Conservation (phyloP, 1,140 invertebrate genomes). For the Papilio polytes region DNA sequence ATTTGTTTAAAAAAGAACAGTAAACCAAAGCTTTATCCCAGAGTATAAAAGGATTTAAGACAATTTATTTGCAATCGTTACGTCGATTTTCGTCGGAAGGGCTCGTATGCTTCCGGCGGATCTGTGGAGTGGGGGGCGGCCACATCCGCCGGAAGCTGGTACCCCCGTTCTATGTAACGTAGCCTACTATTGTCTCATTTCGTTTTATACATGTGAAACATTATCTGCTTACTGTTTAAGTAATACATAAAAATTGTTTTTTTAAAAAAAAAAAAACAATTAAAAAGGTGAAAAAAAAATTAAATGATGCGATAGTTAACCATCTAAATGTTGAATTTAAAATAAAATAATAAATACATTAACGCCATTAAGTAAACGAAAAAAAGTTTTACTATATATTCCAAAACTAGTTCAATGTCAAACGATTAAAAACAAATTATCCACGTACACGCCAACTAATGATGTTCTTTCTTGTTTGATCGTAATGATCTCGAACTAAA, state of each 20-base stretch:
- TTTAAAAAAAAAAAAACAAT: not conserved
- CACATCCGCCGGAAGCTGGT: constrained; percentile 73
- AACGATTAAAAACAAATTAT: constrained; percentile 23
- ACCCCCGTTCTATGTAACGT: constrained; percentile 55
- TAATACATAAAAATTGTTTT: not conserved
- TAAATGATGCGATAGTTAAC: not conserved
- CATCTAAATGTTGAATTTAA: too few species aligned
- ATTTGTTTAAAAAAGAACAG: not conserved
- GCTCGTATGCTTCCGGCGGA: constrained; percentile 63
- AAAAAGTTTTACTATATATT: not conserved
- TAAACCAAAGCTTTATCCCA: not conserved
- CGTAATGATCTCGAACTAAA: not conserved
- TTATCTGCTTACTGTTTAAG: not conserved
- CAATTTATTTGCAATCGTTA: constrained; percentile 49
- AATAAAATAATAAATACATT: too few species aligned
- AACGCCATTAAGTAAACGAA: too few species aligned
- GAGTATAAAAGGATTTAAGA: not conserved
- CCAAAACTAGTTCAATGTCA: constrained; percentile 3
- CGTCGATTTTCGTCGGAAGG: constrained; percentile 55
- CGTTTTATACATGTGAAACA: constrained; percentile 29
- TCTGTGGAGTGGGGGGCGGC: constrained; percentile 50
- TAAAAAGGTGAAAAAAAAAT: not conserved
- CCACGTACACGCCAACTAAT: not conserved
- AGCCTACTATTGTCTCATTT: constrained; percentile 59
- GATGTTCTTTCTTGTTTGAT: constrained; percentile 13